Evolutionary conservation across 2,113 vertebrate species (phyloP).

Genomic region (Sterrhoptilus dennistouni): DNA sequence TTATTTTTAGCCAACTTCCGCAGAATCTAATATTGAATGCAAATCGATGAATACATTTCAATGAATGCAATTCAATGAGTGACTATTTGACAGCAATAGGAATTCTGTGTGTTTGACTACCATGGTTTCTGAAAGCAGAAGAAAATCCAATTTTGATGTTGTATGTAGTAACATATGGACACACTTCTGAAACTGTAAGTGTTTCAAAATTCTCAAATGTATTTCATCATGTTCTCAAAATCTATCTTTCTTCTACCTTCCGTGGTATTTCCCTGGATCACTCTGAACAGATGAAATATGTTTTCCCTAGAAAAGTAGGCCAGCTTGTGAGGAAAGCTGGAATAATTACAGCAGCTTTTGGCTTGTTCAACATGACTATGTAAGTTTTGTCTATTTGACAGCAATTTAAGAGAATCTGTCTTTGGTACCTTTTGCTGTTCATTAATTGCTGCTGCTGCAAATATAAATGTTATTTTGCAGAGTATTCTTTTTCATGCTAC

Average conservation of each 20-base stretch:
- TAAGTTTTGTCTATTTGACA: background rate
- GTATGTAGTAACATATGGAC: conserved; percentile 5
- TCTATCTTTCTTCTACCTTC: conserved; percentile 32
- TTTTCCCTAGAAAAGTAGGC: background rate
- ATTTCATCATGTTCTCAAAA: conserved; percentile 34
- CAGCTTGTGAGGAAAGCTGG: conserved; percentile 28
- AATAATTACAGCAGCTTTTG: conserved; percentile 21
- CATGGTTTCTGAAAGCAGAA: background rate
- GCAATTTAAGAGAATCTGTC: background rate
- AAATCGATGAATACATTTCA: background rate
- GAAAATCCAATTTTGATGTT: background rate
- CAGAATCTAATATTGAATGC: background rate
- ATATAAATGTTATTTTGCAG: background rate
- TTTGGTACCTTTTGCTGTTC: background rate
- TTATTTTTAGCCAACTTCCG: background rate
- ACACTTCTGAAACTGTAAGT: conserved; percentile 12
- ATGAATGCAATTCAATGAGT: background rate
- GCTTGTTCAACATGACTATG: background rate
- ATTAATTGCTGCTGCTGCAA: background rate
- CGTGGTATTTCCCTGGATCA: conserved; percentile 25
- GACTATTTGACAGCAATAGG: background rate
- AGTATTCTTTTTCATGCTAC: background rate
- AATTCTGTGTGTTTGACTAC: background rate
- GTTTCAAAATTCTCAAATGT: conserved; percentile 41
- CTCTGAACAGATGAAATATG: conserved; percentile 10